phyloP scores from a whole-genome alignment of 1,140 invertebrate genomes.

The Diabrotica virgifera region DNA sequence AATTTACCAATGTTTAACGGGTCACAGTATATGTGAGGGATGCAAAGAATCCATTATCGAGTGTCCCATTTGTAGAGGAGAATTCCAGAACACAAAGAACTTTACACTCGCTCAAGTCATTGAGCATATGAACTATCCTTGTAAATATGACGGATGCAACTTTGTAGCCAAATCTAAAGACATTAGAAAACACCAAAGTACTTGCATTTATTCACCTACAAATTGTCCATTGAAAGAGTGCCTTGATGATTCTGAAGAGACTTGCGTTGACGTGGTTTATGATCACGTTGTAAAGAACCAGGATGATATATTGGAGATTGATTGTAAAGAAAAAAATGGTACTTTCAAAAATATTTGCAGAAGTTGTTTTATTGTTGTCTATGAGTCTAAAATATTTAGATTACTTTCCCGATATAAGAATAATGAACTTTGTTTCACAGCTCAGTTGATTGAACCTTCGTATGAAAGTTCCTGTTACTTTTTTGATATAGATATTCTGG shows the following conservation, averaged over 20 bases:
- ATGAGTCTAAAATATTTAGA: slow-evolving; percentile 18
- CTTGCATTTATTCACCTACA: slow-evolving; percentile 22
- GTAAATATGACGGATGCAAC: slow-evolving; percentile 24
- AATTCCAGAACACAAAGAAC: slow-evolving; percentile 69
- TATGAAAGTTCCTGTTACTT: slow-evolving; percentile 25
- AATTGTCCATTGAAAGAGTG: slow-evolving; percentile 27
- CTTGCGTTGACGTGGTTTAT: slow-evolving; percentile 16
- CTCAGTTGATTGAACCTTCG: slow-evolving; percentile 22
- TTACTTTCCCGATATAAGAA: slow-evolving; percentile 18
- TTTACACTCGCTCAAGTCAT: slow-evolving; percentile 66
- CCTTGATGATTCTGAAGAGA: slow-evolving; percentile 8
- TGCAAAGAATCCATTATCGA: slow-evolving; percentile 63
- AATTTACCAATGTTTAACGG: slow-evolving; percentile 70
- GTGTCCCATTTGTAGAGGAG: slow-evolving; percentile 72
- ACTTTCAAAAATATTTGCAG: neutral
- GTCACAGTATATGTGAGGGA: slow-evolving; percentile 71
- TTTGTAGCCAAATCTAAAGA: slow-evolving; percentile 20
- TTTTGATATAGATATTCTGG: slow-evolving; percentile 28
- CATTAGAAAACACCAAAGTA: slow-evolving; percentile 28
- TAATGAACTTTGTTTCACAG: slow-evolving; percentile 16
- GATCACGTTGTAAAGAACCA: slow-evolving; percentile 25
- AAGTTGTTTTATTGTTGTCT: neutral
- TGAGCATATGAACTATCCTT: slow-evolving; percentile 24
- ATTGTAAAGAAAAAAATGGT: slow-evolving; percentile 16
- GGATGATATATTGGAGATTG: slow-evolving; percentile 26